phyloP scores from a whole-genome alignment of 1,140 invertebrate genomes.

The Drosophila sp. region DNA sequence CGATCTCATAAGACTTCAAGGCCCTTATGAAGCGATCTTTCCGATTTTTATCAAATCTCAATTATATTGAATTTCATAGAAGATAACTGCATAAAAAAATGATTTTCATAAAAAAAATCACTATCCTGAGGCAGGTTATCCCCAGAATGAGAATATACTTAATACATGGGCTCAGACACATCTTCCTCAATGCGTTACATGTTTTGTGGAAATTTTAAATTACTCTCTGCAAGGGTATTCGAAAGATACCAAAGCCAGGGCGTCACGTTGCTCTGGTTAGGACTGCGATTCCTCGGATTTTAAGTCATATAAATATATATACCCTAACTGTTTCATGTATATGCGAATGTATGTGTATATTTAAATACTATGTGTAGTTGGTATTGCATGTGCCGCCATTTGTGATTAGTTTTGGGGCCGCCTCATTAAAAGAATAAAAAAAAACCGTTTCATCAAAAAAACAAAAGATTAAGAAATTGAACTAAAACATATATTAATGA shows the following conservation, averaged over 20 bases:
- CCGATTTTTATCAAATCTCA: too few relatives aligned
- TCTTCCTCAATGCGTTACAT: too few relatives aligned
- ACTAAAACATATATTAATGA: constrained; percentile 17
- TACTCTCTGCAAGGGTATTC: neutral
- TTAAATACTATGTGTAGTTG: constrained; percentile 56
- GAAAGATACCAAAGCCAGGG: neutral
- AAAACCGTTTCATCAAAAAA: constrained; percentile 39
- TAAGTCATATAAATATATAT: constrained; percentile 9
- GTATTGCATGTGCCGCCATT: constrained; percentile 63
- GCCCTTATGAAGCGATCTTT: too few relatives aligned
- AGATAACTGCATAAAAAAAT: too few relatives aligned
- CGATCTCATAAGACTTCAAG: too few relatives aligned
- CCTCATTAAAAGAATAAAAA: constrained; percentile 30
- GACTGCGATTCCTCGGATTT: constrained; percentile 11
- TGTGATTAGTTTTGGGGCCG: constrained; percentile 69
- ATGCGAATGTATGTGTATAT: constrained; percentile 54
- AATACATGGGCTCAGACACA: too few relatives aligned
- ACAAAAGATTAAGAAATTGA: constrained; percentile 19
- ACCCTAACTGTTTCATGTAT: constrained; percentile 18
- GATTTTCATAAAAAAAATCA: too few relatives aligned
- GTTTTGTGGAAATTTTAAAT: too few relatives aligned
- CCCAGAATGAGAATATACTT: too few relatives aligned
- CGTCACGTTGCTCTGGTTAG: neutral
- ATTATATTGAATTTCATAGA: too few relatives aligned
- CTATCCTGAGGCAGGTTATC: too few relatives aligned